These are phyloP conservation scores for Heliornis fulica DNA, from an alignment of 2,113 vertebrate genomes.

Conservation along the genomic window DNA sequence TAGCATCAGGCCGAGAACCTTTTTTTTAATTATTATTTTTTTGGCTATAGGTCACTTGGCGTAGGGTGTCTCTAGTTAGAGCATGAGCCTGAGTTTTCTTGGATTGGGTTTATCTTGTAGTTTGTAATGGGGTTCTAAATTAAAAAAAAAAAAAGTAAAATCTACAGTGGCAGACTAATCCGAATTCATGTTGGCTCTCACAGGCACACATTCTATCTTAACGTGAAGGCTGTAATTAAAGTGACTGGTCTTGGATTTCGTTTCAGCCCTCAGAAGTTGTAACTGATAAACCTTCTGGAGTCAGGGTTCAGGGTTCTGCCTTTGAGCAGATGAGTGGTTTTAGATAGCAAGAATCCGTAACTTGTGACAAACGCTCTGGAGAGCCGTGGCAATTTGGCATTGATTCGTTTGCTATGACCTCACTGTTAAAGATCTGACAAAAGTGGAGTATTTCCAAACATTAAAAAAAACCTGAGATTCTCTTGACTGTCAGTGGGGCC, in stretches of 20 bases:
- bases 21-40: too few species aligned
- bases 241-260: not conserved
- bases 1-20: not conserved
- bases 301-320: not conserved
- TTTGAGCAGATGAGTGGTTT: conserved; percentile 29
- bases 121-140: not conserved
- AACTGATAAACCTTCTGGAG: not conserved
- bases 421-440: not conserved
- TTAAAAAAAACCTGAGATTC: not conserved
- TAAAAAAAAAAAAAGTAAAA: not conserved
- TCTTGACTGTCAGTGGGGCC: not conserved
- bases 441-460: conserved; percentile 11
- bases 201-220: not conserved
- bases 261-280: not conserved
- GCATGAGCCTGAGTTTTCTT: not conserved
- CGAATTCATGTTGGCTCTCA: not conserved
- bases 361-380: not conserved
- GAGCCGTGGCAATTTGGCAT: not conserved
- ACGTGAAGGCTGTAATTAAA: not conserved
- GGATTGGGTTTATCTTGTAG: not conserved
- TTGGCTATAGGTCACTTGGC: not conserved
- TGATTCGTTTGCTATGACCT: not conserved
- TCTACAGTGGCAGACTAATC: not conserved
- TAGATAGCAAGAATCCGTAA: conserved; percentile 4
- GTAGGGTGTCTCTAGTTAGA: not conserved